These are phyloP conservation scores for Gonioctena quinquepunctata DNA, from an alignment of 1,140 invertebrate species.

Conservation along the genomic window DNA sequence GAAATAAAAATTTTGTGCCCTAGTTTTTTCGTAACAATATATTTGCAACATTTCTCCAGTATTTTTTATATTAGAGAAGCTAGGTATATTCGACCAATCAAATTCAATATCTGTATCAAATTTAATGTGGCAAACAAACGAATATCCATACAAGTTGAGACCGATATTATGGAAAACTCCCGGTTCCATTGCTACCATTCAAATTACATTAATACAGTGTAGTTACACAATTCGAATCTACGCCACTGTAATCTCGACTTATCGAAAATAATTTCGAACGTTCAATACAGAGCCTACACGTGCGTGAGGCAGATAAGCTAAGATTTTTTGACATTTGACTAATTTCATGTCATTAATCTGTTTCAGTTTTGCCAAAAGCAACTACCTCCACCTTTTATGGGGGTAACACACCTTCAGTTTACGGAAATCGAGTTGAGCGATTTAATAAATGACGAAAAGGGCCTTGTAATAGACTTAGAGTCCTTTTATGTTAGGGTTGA, in stretches of 20 bases:
- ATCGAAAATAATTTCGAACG: neutral
- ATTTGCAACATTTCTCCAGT: too few species aligned
- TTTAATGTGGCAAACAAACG: too few species aligned
- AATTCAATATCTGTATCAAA: too few species aligned
- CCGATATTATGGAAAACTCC: too few species aligned
- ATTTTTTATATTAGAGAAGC: too few species aligned
- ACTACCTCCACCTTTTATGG: constrained; percentile 19
- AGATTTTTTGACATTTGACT: constrained; percentile 48
- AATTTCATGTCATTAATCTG: constrained; percentile 49
- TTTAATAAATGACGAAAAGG: constrained; percentile 13
- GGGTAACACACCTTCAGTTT: constrained; percentile 20
- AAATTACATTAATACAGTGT: too few species aligned
- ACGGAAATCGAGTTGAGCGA: constrained; percentile 18
- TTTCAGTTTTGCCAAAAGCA: constrained; percentile 36
- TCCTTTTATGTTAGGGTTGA: constrained; percentile 9
- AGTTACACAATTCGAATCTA: too few species aligned
- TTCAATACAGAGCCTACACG: constrained; percentile 24
- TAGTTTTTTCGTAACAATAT: too few species aligned
- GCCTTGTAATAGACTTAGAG: constrained; percentile 7
- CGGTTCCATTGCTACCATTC: too few species aligned
- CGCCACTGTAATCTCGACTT: neutral
- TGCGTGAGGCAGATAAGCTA: constrained; percentile 40
- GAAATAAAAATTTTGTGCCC: too few species aligned
- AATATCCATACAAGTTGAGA: too few species aligned
- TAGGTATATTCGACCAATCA: too few species aligned